Percentiles rank a stretch among this genome's conserved stretches.
These are phyloP conservation scores for Rhabdomys pumilio DNA, from an alignment of 2,797 vertebrate species.

Conservation along the genomic window DNA sequence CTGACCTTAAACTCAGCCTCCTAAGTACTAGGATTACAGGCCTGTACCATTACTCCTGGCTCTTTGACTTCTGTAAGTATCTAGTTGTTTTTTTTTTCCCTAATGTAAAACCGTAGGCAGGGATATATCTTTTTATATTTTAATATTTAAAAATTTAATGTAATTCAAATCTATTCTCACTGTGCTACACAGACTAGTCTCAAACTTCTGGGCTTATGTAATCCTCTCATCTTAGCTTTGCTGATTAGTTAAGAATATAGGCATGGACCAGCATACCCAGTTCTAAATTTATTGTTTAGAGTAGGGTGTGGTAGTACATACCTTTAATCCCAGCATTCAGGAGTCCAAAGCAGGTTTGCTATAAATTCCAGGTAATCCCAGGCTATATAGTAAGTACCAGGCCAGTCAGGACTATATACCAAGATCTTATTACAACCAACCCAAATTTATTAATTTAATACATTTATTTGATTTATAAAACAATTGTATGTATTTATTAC, in stretches of 20 bases:
- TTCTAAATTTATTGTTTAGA: background rate
- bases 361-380: background rate
- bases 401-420: background rate
- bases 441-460: background rate
- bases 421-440: background rate
- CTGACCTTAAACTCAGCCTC: background rate
- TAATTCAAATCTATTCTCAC: background rate
- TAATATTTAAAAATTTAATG: conserved; percentile 13
- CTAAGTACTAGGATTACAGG: background rate
- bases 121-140: background rate
- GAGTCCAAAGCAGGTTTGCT: background rate
- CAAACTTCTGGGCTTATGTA: background rate
- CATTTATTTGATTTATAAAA: too few species aligned
- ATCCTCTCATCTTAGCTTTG: background rate
- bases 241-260: background rate
- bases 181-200: background rate
- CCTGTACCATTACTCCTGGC: background rate
- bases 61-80: conserved; percentile 31
- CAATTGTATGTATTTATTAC: too few species aligned
- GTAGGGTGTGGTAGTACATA: background rate
- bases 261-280: background rate
- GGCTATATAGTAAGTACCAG: too few species aligned
- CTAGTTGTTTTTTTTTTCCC: background rate
- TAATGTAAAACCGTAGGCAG: conserved; percentile 10
- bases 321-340: background rate